Conservation (phyloP, 2,113 vertebrate species). For the Thunnus thynnus region DNA sequence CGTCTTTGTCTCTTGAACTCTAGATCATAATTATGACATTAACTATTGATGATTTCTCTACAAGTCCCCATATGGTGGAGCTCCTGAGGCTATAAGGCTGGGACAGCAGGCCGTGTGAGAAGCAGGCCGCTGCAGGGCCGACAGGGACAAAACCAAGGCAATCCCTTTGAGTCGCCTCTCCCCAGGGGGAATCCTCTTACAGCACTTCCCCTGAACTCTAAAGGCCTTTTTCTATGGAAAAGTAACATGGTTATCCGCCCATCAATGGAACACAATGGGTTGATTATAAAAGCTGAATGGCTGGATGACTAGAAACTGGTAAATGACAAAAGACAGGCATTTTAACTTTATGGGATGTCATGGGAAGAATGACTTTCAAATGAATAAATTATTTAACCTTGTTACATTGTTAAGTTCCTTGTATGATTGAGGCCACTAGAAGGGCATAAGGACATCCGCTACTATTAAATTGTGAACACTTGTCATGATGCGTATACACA, state of each 20-base stretch:
- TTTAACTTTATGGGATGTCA: constrained; percentile 26
- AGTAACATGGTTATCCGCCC: constrained; percentile 58
- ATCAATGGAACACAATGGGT: constrained; percentile 57
- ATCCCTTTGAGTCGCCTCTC: constrained; percentile 60
- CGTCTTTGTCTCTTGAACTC: constrained; percentile 13
- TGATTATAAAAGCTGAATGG: constrained; percentile 31
- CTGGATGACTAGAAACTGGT: constrained; percentile 43
- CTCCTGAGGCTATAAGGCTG: constrained; percentile 41
- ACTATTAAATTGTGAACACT: constrained; percentile 34
- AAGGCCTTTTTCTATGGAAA: constrained; percentile 58
- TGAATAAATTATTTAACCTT: constrained; percentile 20
- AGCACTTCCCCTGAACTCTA: constrained; percentile 63
- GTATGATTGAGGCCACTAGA: not conserved
- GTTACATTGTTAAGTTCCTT: constrained; percentile 5
- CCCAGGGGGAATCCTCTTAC: constrained; percentile 78
- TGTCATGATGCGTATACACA: constrained; percentile 19
- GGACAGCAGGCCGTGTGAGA: constrained; percentile 70
- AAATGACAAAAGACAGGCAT: constrained; percentile 43
- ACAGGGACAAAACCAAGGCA: constrained; percentile 51
- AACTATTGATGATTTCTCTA: constrained; percentile 61
- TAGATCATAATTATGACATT: constrained; percentile 39
- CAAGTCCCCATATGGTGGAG: constrained; percentile 51
- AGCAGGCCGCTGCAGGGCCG: constrained; percentile 53
- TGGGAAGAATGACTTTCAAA: constrained; percentile 6
- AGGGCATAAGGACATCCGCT: not conserved